Evolutionary conservation across 2,797 vertebrate genomes (phyloP).

Genomic region (Muscicapa striata): DNA sequence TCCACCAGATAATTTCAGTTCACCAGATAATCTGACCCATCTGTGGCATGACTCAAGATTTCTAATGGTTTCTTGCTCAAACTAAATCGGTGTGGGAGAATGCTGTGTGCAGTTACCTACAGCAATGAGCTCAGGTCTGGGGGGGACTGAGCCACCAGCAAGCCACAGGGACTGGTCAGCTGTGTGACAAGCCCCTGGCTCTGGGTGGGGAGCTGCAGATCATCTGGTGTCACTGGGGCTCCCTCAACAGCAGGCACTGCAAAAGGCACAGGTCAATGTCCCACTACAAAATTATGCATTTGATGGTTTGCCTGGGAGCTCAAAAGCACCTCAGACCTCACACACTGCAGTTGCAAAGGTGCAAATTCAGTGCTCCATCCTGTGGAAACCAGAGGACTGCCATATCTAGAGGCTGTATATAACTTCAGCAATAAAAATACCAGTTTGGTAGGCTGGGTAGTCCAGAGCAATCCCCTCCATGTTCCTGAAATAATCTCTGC

Average conservation of each 20-base stretch:
- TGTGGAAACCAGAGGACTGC: neutral
- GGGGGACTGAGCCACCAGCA: neutral
- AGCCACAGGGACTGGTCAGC: neutral
- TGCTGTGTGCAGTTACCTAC: neutral
- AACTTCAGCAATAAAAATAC: neutral
- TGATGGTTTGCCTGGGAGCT: neutral
- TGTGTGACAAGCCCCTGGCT: neutral
- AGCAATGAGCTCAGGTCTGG: neutral
- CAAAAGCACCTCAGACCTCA: neutral
- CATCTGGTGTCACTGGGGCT: neutral
- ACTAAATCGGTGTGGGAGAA: fast-evolving
- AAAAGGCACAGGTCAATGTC: neutral
- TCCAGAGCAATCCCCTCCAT: neutral
- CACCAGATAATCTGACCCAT: neutral
- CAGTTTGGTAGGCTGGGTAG: neutral
- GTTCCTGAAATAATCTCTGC: neutral
- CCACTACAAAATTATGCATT: neutral
- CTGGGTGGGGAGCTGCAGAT: neutral
- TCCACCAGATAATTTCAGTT: neutral
- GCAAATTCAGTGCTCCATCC: neutral
- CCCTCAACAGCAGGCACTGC: neutral
- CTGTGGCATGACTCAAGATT: neutral
- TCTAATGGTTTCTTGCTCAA: neutral
- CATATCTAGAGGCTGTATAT: neutral
- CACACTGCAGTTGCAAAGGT: neutral